A percentile compares a stretch with the other conserved stretches of the same genome.
Evolutionary conservation across 1,140 invertebrate species (phyloP).

Genomic region (Atopsyche davidsoni): DNA sequence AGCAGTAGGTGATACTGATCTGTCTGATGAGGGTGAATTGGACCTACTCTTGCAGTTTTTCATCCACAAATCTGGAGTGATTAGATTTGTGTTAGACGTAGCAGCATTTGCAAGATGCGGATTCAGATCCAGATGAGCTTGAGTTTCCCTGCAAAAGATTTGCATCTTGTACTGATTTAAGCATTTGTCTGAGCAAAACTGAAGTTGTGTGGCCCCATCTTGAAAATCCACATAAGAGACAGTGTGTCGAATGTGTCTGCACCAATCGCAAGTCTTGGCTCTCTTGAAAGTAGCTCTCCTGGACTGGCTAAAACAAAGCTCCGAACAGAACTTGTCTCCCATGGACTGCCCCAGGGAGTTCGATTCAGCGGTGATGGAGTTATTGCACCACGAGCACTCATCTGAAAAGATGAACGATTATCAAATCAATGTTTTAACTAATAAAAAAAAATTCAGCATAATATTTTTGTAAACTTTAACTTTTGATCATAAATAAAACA

Average conservation of each 20-base stretch:
- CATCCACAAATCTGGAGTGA: conserved; percentile 83
- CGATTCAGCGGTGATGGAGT: conserved; percentile 48
- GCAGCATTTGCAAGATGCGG: conserved; percentile 55
- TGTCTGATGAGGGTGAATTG: conserved; percentile 48
- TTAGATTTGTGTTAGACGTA: conserved; percentile 49
- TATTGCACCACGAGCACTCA: conserved; percentile 56
- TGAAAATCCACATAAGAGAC: conserved; percentile 88
- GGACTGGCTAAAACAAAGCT: conserved; percentile 84
- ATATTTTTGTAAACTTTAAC: background rate
- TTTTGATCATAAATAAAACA: background rate
- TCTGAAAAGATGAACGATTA: conserved; percentile 34
- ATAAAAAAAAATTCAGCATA: too few relatives aligned
- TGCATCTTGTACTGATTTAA: conserved; percentile 95
- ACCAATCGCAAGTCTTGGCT: conserved; percentile 91
- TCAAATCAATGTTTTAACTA: background rate
- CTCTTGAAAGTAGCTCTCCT: conserved; percentile 82
- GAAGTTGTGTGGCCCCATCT: conserved; percentile 71
- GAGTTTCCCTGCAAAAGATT: conserved; percentile 86
- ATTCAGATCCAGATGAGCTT: conserved; percentile 80
- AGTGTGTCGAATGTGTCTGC: conserved; percentile 80
- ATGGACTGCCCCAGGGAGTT: conserved; percentile 51
- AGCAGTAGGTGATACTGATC: conserved; percentile 36
- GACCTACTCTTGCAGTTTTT: conserved; percentile 67
- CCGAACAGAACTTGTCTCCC: conserved; percentile 70
- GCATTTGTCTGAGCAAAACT: conserved; percentile 85